Evolutionary conservation across 2,888 invertebrate species (phyloP).

Genomic region (Drosophila siamana): DNA sequence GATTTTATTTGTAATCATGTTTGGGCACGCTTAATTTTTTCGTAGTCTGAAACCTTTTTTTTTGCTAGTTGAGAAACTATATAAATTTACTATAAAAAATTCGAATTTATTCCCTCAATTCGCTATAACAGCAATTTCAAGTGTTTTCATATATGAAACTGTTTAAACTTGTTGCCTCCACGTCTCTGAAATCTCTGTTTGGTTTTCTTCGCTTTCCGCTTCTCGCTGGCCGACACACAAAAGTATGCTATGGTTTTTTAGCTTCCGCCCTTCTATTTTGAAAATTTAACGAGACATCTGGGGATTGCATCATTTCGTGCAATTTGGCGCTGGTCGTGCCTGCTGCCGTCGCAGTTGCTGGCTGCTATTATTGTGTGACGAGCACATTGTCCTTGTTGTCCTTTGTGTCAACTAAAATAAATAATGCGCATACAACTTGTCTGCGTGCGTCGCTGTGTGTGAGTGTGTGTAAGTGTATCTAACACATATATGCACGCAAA

Average conservation of each 20-base stretch:
- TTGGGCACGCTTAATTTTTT: too few species aligned
- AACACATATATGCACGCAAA: conserved; percentile 46
- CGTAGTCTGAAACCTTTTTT: background rate
- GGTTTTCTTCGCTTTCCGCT: background rate
- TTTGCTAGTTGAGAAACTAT: background rate
- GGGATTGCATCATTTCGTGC: conserved; percentile 72
- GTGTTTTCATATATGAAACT: background rate
- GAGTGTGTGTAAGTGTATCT: conserved; percentile 29
- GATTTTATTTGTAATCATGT: too few species aligned
- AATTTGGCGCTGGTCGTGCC: conserved; percentile 49
- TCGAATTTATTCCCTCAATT: background rate
- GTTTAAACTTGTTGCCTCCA: conserved; percentile 19
- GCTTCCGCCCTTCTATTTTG: conserved; percentile 40
- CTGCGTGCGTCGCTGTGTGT: conserved; percentile 13
- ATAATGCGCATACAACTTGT: conserved; percentile 61
- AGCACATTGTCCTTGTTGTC: conserved; percentile 66
- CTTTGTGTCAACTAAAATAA: conserved; percentile 79
- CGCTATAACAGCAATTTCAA: conserved; percentile 5
- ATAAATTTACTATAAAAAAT: background rate
- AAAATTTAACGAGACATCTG: conserved; percentile 78
- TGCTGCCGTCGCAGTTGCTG: conserved; percentile 26
- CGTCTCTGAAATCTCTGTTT: background rate
- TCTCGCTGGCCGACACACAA: conserved; percentile 2
- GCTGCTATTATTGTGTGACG: conserved; percentile 56
- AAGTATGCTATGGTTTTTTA: conserved; percentile 44